Evolutionary conservation across 2,797 vertebrate genomes (phyloP).

Genomic region (Antrozous pallidus): DNA sequence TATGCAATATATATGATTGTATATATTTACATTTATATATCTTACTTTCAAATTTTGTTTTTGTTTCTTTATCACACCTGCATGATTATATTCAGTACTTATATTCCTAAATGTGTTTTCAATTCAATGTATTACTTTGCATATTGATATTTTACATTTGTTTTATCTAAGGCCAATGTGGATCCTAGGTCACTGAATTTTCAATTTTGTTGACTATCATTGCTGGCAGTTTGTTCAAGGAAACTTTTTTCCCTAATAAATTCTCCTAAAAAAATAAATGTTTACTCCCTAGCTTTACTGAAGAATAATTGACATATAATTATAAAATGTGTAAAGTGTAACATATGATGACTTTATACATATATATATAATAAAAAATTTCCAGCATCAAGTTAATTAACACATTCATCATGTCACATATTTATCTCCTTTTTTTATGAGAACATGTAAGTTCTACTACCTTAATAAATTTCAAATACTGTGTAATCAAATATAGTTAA

Average conservation of each 20-base stretch:
- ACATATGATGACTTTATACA: neutral
- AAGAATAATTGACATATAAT: neutral
- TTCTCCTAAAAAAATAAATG: neutral
- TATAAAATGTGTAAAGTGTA: neutral
- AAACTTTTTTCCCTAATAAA: neutral
- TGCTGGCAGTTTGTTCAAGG: neutral
- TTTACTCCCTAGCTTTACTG: neutral
- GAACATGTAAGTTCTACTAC: neutral
- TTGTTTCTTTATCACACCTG: neutral
- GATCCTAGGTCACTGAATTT: neutral
- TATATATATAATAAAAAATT: neutral
- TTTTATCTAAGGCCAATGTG: neutral
- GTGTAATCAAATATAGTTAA: neutral
- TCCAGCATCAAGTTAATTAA: neutral
- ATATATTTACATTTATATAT: neutral
- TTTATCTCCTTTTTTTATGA: neutral
- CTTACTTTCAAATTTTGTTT: neutral
- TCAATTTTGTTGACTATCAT: neutral
- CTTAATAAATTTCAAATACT: neutral
- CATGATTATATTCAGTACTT: neutral
- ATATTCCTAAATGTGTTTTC: neutral
- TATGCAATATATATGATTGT: neutral
- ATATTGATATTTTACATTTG: neutral
- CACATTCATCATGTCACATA: neutral
- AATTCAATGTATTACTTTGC: neutral